A percentile compares a stretch with the other conserved stretches of the same genome.
Conservation (phyloP, 2,797 vertebrate genomes). For the Phataginus tricuspis region DNA sequence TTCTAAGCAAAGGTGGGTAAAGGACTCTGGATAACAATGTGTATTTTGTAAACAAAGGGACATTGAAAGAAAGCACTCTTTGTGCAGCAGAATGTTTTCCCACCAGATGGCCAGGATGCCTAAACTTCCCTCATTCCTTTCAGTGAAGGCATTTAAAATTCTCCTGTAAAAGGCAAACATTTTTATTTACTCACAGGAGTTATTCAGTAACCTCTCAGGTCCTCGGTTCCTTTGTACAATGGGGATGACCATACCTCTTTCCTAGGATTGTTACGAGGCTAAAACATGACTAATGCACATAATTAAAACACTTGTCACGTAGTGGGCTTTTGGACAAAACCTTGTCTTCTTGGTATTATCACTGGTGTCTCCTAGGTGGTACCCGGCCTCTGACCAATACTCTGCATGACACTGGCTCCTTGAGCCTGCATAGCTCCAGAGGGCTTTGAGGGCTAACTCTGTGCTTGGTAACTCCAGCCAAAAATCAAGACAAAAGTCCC, state of each 20-base stretch:
- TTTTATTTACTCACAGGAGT: background rate
- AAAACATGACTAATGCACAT: background rate
- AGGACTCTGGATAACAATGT: background rate
- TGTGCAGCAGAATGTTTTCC: background rate
- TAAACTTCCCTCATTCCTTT: background rate
- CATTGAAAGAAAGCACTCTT: background rate
- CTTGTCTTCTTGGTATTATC: background rate
- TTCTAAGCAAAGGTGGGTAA: constrained; percentile 8
- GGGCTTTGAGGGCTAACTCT: background rate
- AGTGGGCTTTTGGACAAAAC: background rate
- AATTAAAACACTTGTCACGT: background rate
- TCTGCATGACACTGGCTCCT: background rate
- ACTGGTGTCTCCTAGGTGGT: background rate
- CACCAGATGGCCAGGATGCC: background rate
- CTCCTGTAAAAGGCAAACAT: background rate
- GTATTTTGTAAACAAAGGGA: background rate
- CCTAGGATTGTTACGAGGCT: background rate
- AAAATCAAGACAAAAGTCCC: background rate
- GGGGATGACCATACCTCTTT: background rate
- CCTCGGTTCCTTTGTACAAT: background rate
- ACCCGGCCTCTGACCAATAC: fast-evolving
- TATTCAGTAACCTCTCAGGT: background rate
- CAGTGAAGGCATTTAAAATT: constrained; percentile 25
- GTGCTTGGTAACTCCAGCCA: background rate
- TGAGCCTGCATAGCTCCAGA: background rate